phyloP scores from a whole-genome alignment of 2,888 invertebrate species.

The Rhopalosiphum nymphaeae region DNA sequence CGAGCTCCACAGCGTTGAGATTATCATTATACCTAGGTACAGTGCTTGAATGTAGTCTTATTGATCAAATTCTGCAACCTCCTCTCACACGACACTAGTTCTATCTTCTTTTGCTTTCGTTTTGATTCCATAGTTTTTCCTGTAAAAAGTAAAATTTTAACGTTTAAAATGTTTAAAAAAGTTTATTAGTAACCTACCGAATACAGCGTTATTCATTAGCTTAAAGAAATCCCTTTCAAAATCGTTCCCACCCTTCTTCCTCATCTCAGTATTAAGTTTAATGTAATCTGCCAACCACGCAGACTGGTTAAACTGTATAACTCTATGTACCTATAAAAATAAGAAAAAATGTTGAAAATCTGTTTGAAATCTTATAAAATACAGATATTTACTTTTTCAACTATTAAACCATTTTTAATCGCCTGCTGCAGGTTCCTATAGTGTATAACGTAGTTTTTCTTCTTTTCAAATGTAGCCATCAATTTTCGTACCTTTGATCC shows the following conservation, averaged over 20 bases:
- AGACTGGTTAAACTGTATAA: neutral
- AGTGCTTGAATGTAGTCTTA: too few species aligned
- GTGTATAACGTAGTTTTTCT: neutral
- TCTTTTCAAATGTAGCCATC: too few species aligned
- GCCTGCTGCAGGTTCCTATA: neutral
- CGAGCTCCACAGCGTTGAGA: too few species aligned
- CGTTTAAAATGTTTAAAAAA: too few species aligned
- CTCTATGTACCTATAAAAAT: slow-evolving; percentile 8
- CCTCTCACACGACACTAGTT: too few species aligned
- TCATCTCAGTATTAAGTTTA: neutral
- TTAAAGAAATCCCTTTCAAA: neutral
- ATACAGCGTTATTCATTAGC: neutral
- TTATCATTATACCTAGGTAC: too few species aligned
- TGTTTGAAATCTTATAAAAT: neutral
- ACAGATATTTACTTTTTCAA: neutral
- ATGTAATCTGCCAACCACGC: neutral
- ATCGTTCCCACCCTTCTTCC: neutral
- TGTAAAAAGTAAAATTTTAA: too few species aligned
- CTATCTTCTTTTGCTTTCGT: too few species aligned
- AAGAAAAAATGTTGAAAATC: neutral
- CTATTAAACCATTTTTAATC: slow-evolving; percentile 58
- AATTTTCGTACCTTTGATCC: too few species aligned
- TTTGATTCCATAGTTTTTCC: too few species aligned
- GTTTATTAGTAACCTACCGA: neutral
- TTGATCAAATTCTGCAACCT: too few species aligned